A percentile compares a stretch with the other conserved stretches of the same genome.
Evolutionary conservation across 2,113 vertebrate species (phyloP).

Genomic region (Tretioscincus oriximinensis): DNA sequence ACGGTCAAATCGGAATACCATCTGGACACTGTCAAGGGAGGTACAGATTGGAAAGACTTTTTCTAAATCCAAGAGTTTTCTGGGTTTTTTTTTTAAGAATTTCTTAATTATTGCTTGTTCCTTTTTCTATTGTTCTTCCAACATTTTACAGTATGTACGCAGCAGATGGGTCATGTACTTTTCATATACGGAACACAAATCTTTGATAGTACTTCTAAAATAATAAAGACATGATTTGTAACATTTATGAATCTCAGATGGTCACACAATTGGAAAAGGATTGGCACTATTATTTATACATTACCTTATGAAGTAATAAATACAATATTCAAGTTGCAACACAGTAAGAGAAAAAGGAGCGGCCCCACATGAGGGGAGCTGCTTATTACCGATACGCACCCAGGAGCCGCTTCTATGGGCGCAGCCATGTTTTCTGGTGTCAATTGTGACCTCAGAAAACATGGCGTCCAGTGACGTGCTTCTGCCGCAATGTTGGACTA

Average conservation of each 20-base stretch:
- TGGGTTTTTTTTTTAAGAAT: background rate
- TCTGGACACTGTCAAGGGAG: slow-evolving; percentile 12
- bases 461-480: too few species aligned
- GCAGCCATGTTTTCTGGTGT: too few species aligned
- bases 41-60: slow-evolving; percentile 9
- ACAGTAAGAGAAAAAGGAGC: too few species aligned
- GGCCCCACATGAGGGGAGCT: too few species aligned
- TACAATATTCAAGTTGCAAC: too few species aligned
- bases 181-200: background rate
- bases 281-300: too few species aligned
- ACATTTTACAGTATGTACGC: background rate
- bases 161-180: background rate
- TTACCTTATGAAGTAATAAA: too few species aligned
- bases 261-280: too few species aligned
- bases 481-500: too few species aligned
- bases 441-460: too few species aligned
- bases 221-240: background rate
- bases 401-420: too few species aligned
- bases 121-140: background rate
- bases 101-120: background rate
- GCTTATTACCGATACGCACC: too few species aligned
- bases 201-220: background rate
- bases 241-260: background rate
- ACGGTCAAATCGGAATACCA: slow-evolving; percentile 39
- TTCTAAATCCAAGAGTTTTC: background rate